Evolutionary conservation across 2,113 vertebrate species (phyloP).

Genomic region (Marmota monax): DNA sequence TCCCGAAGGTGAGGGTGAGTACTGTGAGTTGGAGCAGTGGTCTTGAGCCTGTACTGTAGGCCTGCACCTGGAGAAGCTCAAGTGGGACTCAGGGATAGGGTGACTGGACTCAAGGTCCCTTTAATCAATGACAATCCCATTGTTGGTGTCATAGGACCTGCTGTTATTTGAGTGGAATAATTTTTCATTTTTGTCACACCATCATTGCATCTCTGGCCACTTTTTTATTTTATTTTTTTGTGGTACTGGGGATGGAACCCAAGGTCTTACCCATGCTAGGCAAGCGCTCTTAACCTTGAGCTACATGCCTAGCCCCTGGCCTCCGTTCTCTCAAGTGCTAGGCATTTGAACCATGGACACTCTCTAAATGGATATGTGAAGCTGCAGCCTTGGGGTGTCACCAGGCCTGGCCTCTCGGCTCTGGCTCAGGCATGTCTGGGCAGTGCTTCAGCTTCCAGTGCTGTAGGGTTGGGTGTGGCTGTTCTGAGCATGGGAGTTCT

Average conservation of each 20-base stretch:
- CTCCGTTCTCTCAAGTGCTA: background rate
- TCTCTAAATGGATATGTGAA: background rate
- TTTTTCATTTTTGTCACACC: background rate
- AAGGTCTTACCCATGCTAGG: too few relatives aligned
- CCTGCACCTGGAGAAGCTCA: fast-evolving
- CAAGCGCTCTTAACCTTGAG: too few relatives aligned
- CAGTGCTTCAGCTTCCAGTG: background rate
- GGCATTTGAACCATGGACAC: background rate
- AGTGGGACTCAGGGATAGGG: fast-evolving
- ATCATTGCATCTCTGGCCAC: background rate
- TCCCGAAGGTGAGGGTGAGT: background rate
- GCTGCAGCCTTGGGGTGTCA: fast-evolving
- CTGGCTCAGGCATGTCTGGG: background rate
- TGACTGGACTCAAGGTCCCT: fast-evolving
- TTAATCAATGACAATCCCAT: background rate
- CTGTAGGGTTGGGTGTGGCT: background rate
- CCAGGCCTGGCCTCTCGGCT: fast-evolving
- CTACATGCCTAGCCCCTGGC: too few relatives aligned
- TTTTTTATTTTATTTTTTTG: too few relatives aligned
- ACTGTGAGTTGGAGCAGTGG: fast-evolving
- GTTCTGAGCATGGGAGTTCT: fast-evolving
- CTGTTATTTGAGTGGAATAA: background rate
- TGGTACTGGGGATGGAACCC: too few relatives aligned
- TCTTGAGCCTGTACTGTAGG: fast-evolving
- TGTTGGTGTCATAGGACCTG: background rate